phyloP scores from a whole-genome alignment of 2,797 vertebrate genomes.

The Sebastes elongatus region DNA sequence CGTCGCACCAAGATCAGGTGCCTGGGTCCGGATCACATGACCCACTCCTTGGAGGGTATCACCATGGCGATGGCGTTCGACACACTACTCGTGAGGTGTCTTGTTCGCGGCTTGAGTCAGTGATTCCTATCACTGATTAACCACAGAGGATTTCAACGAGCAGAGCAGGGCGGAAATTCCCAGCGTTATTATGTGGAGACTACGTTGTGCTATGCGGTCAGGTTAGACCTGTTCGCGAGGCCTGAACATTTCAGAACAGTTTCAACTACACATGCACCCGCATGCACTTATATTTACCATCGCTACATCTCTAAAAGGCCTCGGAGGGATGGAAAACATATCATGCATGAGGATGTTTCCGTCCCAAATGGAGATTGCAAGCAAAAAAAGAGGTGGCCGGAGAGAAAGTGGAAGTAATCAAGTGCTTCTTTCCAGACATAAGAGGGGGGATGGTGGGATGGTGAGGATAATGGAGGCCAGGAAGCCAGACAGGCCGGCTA shows the following conservation, averaged over 20 bases:
- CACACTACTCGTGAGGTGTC: constrained; percentile 52
- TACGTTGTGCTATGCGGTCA: background rate
- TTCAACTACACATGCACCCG: constrained; percentile 15
- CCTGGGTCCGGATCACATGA: constrained; percentile 54
- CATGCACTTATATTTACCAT: constrained; percentile 28
- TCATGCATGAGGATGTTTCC: background rate
- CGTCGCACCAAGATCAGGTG: constrained; percentile 40
- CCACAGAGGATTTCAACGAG: constrained; percentile 41
- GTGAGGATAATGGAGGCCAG: constrained; percentile 56
- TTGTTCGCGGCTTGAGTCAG: constrained; percentile 62
- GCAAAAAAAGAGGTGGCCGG: background rate
- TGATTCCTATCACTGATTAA: constrained; percentile 69
- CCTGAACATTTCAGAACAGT: background rate
- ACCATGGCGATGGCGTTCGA: constrained; percentile 33
- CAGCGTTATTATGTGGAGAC: constrained; percentile 14
- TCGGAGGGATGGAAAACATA: background rate
- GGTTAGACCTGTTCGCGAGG: constrained; percentile 33
- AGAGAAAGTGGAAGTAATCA: constrained; percentile 13
- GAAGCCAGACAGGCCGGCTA: constrained; percentile 55
- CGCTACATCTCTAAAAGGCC: constrained; percentile 3
- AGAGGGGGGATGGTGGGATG: constrained; percentile 3
- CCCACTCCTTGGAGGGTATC: constrained; percentile 31
- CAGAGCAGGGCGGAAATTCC: constrained; percentile 41
- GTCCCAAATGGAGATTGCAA: background rate
- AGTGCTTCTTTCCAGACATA: constrained; percentile 19